Percentiles rank a stretch among this genome's conserved stretches.
phyloP scores from a whole-genome alignment of 2,888 invertebrate species.

The Ormyrus labotus region DNA sequence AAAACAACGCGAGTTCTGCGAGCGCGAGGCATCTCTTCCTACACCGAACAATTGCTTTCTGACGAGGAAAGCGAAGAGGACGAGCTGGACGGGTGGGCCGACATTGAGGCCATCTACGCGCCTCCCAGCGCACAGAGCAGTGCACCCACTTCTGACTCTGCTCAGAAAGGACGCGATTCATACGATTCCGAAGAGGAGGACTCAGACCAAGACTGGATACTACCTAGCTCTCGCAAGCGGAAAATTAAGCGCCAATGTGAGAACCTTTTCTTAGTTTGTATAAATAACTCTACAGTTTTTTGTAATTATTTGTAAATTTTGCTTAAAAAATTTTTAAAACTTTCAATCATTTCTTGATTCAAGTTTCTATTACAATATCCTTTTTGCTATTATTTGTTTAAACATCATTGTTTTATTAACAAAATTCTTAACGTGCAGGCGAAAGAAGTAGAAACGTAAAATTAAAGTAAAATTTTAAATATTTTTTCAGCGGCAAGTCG shows the following conservation, averaged over 20 bases:
- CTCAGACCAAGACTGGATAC: slow-evolving; percentile 73
- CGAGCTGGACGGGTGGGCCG: slow-evolving; percentile 70
- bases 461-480: not conserved
- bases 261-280: slow-evolving; percentile 35
- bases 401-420: not conserved
- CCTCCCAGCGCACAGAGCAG: slow-evolving; percentile 63
- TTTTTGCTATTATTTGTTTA: no score
- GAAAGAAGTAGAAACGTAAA: not conserved
- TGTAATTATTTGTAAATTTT: no score
- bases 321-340: no score
- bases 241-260: slow-evolving; percentile 71
- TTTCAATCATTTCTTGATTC: no score
- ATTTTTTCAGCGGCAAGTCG: slow-evolving; percentile 64
- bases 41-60: slow-evolving; percentile 71
- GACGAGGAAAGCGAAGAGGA: slow-evolving; percentile 69
- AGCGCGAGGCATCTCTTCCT: slow-evolving; percentile 71
- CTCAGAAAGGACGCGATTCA: slow-evolving; percentile 61
- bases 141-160: slow-evolving; percentile 62
- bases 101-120: slow-evolving; percentile 66
- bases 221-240: slow-evolving; percentile 72
- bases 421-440: not conserved
- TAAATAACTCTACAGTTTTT: no score
- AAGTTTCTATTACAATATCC: no score
- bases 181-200: slow-evolving; percentile 67
- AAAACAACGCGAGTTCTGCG: slow-evolving; percentile 69